A percentile compares a stretch with the other conserved stretches of the same genome.
Evolutionary conservation across 1,140 invertebrate species (phyloP).

Genomic region (Parasteatoda tepidariorum): DNA sequence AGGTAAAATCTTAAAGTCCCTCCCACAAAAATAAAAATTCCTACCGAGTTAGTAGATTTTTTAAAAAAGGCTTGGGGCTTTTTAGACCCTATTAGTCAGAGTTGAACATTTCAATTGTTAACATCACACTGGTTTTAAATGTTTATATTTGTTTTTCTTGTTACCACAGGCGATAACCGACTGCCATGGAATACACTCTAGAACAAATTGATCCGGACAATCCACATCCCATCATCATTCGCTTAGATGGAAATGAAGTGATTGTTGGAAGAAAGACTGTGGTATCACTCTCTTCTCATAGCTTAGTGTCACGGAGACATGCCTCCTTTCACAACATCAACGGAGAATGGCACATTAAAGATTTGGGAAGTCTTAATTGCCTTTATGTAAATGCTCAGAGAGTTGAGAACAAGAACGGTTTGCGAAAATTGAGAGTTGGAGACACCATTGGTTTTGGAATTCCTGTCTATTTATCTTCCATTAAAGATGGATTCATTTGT

Average conservation of each 20-base stretch:
- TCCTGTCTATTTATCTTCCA: background rate
- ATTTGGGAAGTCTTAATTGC: conserved; percentile 7
- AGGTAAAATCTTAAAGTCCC: too few relatives aligned
- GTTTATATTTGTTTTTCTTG: too few relatives aligned
- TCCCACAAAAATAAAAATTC: too few relatives aligned
- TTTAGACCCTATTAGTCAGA: too few relatives aligned
- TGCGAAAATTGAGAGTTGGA: background rate
- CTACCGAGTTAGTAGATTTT: too few relatives aligned
- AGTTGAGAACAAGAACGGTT: background rate
- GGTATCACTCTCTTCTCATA: background rate
- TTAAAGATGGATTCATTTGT: conserved; percentile 14
- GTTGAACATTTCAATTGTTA: too few relatives aligned
- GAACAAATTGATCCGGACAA: background rate
- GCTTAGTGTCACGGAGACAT: conserved; percentile 3
- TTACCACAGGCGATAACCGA: too few relatives aligned
- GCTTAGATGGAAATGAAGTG: background rate
- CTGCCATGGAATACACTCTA: conserved; percentile 8
- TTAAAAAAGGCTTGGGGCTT: too few relatives aligned
- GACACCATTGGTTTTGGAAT: conserved; percentile 19
- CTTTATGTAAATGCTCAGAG: conserved; percentile 12
- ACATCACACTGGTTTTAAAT: too few relatives aligned
- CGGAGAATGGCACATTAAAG: background rate
- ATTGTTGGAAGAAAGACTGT: background rate
- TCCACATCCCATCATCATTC: background rate
- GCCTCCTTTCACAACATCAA: background rate